Percentiles rank a stretch among this genome's conserved stretches.
Evolutionary conservation across 2,888 invertebrate species (phyloP).

Genomic region (Parnassius smintheus): DNA sequence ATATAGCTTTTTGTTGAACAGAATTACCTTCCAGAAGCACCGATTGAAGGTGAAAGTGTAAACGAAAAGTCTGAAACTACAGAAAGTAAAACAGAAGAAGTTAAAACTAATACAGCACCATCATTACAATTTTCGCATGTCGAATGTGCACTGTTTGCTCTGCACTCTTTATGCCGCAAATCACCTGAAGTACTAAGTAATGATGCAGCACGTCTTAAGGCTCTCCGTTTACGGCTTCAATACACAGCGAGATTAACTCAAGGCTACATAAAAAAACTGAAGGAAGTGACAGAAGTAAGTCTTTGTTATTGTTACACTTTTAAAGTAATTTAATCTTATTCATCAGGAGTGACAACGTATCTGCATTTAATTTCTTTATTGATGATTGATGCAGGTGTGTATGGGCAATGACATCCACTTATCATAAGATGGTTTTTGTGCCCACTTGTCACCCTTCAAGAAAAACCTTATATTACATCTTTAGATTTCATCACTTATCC

Average conservation of each 20-base stretch:
- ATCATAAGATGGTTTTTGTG: no score
- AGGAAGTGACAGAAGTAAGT: slow-evolving; percentile 81
- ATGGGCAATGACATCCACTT: no score
- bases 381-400: no score
- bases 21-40: slow-evolving; percentile 94
- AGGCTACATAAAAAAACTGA: slow-evolving; percentile 87
- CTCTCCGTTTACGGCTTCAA: slow-evolving; percentile 92
- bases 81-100: slow-evolving; percentile 53
- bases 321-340: no score
- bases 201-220: slow-evolving; percentile 88
- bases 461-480: no score
- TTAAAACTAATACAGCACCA: slow-evolving; percentile 82
- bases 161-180: slow-evolving; percentile 89
- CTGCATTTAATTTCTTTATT: no score
- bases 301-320: no score
- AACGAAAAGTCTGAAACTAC: slow-evolving; percentile 61
- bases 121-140: slow-evolving; percentile 95
- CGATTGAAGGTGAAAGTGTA: slow-evolving; percentile 77
- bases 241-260: slow-evolving; percentile 96
- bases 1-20: slow-evolving; percentile 46
- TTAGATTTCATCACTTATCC: no score
- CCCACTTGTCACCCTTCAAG: no score
- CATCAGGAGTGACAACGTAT: no score
- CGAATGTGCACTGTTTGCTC: slow-evolving; percentile 92
- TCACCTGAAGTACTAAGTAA: slow-evolving; percentile 87